Conservation (phyloP, 30 jellyfish, hydroid and myxozoan genomes). For the Haliclystus octoradiatus region DNA sequence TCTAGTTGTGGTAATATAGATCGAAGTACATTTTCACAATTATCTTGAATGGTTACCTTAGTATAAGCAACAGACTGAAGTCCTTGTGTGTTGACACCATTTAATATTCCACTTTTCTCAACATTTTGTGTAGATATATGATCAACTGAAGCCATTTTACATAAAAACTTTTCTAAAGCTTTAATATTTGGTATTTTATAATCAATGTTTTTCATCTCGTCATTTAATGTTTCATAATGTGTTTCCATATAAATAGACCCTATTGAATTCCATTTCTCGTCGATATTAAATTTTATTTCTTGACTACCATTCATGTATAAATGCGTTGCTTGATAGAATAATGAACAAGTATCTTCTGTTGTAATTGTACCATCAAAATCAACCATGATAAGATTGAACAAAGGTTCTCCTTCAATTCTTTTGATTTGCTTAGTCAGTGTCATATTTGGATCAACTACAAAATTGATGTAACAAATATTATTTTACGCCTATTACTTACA, state of each 20-base stretch:
- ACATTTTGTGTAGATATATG: conserved; percentile 13
- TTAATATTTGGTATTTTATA: no score
- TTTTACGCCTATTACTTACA: no score
- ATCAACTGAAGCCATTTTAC: conserved; percentile 16
- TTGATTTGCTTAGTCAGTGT: no score
- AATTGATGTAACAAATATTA: no score
- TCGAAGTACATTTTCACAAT: conserved; percentile 29
- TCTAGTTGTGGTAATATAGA: conserved; percentile 14
- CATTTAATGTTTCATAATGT: conserved; percentile 11
- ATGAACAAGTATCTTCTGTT: conserved; percentile 23
- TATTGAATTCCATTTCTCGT: conserved; percentile 23
- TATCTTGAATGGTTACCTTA: conserved; percentile 22
- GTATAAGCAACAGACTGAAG: conserved; percentile 21
- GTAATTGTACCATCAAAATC: conserved; percentile 50
- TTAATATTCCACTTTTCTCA: conserved; percentile 22
- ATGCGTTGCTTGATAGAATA: conserved; percentile 32
- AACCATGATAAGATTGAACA: conserved; percentile 30
- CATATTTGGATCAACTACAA: no score
- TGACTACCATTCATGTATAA: conserved; percentile 16
- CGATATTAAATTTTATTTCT: conserved; percentile 8
- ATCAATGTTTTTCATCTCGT: conserved; percentile 10
- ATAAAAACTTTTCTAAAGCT: conserved; percentile 16
- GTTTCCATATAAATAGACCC: conserved; percentile 24
- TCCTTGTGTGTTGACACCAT: conserved; percentile 32
- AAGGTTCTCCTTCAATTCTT: background rate